Evolutionary conservation across 2,797 vertebrate genomes (phyloP).

Genomic region (Sebastes matsubarae): DNA sequence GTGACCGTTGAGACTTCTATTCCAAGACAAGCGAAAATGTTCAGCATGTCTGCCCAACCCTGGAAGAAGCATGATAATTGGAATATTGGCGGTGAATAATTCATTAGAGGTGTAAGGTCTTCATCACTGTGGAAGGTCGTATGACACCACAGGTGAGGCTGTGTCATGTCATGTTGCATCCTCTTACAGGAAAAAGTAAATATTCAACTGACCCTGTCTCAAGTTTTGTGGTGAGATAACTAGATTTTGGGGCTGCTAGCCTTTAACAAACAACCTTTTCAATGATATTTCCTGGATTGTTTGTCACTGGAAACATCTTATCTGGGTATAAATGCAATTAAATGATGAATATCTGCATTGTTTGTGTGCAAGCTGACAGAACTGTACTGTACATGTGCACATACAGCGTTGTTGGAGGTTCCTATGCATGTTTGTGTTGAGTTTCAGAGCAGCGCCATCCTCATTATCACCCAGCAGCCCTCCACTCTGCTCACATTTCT

Average conservation of each 20-base stretch:
- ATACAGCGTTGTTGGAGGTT: neutral
- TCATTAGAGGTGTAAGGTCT: slow-evolving; percentile 47
- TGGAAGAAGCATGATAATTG: slow-evolving; percentile 59
- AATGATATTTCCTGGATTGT: neutral
- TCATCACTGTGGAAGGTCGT: slow-evolving; percentile 35
- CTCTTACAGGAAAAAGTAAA: slow-evolving; percentile 1
- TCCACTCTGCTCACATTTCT: slow-evolving; percentile 53
- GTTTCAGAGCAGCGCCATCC: slow-evolving; percentile 44
- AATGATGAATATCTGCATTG: neutral
- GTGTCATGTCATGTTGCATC: neutral
- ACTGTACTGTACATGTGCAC: neutral
- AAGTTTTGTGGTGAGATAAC: neutral
- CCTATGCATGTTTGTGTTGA: slow-evolving; percentile 38
- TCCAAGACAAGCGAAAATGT: slow-evolving; percentile 10
- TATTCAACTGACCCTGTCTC: neutral
- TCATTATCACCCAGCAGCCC: slow-evolving; percentile 62
- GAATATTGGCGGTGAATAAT: slow-evolving; percentile 60
- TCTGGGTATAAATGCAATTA: neutral
- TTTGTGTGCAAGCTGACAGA: neutral
- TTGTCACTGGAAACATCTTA: neutral
- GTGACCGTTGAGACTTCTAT: slow-evolving; percentile 11
- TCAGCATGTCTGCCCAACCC: slow-evolving; percentile 22
- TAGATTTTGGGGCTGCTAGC: neutral
- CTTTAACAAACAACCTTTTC: neutral
- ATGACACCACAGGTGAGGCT: slow-evolving; percentile 12